These are phyloP conservation scores for Chymomyza costata DNA, from an alignment of 1,140 invertebrate species.

Conservation along the genomic window DNA sequence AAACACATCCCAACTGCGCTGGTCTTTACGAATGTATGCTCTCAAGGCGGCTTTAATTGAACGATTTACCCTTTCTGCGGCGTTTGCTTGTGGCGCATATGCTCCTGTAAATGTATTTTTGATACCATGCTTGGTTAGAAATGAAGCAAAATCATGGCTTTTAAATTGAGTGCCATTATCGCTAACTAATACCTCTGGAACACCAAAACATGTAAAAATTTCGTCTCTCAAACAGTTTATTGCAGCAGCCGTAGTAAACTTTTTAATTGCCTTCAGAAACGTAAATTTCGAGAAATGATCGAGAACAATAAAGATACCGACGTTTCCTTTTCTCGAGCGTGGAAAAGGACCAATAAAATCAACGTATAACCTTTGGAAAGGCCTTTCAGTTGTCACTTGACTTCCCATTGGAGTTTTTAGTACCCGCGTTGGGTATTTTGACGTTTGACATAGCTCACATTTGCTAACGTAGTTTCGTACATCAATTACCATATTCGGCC, in stretches of 20 bases:
- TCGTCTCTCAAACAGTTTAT: background rate
- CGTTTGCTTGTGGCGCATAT: conserved; percentile 8
- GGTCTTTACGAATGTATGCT: conserved; percentile 3
- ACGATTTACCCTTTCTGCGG: conserved; percentile 8
- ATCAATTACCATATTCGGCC: too few species aligned
- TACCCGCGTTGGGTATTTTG: too few species aligned
- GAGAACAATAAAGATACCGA: background rate
- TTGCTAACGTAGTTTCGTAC: too few species aligned
- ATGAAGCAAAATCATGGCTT: background rate
- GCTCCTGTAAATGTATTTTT: background rate
- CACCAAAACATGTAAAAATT: conserved; percentile 7
- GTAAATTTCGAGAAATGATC: conserved; percentile 4
- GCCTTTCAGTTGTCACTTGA: too few species aligned
- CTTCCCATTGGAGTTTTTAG: too few species aligned
- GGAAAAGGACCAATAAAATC: conserved; percentile 9
- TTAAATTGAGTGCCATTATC: conserved; percentile 12
- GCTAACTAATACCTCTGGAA: background rate
- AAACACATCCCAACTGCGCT: conserved; percentile 9
- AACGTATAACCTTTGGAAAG: conserved; percentile 1
- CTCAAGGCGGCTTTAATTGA: conserved; percentile 5
- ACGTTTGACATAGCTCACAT: too few species aligned
- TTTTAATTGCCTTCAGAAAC: background rate
- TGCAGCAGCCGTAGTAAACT: background rate
- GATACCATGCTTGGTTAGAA: background rate
- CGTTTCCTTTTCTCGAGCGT: background rate